Evolutionary conservation across 1,140 invertebrate species (phyloP).

Genomic region (Drosophila ercepeae): DNA sequence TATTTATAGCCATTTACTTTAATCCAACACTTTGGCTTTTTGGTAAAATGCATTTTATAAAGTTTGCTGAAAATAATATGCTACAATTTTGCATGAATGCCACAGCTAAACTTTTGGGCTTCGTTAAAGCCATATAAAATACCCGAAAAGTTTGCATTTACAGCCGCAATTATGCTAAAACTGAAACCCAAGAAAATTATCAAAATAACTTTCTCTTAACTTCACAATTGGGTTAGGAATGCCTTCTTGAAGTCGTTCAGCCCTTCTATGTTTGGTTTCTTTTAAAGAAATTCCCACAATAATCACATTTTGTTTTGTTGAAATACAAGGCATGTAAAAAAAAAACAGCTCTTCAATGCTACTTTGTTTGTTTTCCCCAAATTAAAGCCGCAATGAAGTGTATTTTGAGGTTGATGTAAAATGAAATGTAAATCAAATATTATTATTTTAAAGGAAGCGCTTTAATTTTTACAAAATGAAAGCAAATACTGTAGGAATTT

Average conservation of each 20-base stretch:
- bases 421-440: not conserved
- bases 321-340: not conserved
- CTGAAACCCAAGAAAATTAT: not conserved
- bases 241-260: not conserved
- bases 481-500: not conserved
- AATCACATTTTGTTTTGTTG: slow-evolving; percentile 14
- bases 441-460: slow-evolving; percentile 1
- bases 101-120: not conserved
- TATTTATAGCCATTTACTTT: not conserved
- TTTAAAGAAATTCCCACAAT: not conserved
- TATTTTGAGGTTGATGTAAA: not conserved
- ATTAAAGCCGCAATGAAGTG: not conserved
- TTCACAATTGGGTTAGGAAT: slow-evolving; percentile 23
- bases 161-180: slow-evolving; percentile 6
- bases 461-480: slow-evolving; percentile 5
- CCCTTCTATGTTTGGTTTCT: slow-evolving; percentile 16
- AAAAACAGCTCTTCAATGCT: not conserved
- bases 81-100: not conserved
- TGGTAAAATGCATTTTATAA: not conserved
- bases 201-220: slow-evolving; percentile 8
- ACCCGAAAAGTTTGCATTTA: slow-evolving; percentile 3
- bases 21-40: not conserved
- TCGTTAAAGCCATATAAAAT: not conserved
- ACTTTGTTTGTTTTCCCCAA: slow-evolving; percentile 1
- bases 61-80: not conserved